Evolutionary conservation across 2,113 vertebrate species (phyloP).

Genomic region (Australoheros scitulus): DNA sequence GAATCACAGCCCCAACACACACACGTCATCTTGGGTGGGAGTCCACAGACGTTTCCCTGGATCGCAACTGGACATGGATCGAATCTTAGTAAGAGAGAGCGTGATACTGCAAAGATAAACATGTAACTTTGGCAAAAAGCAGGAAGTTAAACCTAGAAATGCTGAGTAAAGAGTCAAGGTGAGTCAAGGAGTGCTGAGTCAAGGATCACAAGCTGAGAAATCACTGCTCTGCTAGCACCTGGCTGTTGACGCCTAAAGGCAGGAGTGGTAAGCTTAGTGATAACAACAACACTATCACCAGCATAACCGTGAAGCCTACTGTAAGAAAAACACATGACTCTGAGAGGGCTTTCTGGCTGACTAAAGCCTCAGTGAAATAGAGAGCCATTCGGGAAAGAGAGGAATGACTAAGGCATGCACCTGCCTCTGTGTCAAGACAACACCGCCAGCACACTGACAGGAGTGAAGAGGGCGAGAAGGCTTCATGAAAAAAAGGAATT

Average conservation of each 20-base stretch:
- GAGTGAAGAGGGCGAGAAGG: constrained; percentile 45
- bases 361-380: constrained; percentile 38
- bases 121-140: background rate
- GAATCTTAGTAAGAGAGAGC: constrained; percentile 20
- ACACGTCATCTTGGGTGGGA: constrained; percentile 56
- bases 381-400: constrained; percentile 45
- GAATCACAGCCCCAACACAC: constrained; percentile 49
- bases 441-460: constrained; percentile 55
- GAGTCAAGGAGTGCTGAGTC: background rate
- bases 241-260: constrained; percentile 37
- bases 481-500: constrained; percentile 64
- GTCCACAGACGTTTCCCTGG: constrained; percentile 27
- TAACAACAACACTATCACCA: constrained; percentile 56
- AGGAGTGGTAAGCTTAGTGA: constrained; percentile 49
- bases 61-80: constrained; percentile 29
- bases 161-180: constrained; percentile 56
- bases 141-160: constrained; percentile 26
- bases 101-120: constrained; percentile 17
- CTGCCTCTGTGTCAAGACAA: constrained; percentile 72
- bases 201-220: constrained; percentile 2
- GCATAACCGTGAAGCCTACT: constrained; percentile 18
- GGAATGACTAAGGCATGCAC: constrained; percentile 76
- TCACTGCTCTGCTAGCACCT: constrained; percentile 33
- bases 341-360: constrained; percentile 36
- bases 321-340: constrained; percentile 61